Evolutionary conservation across 2,113 vertebrate species (phyloP).

Genomic region (Periophthalmus modestus): DNA sequence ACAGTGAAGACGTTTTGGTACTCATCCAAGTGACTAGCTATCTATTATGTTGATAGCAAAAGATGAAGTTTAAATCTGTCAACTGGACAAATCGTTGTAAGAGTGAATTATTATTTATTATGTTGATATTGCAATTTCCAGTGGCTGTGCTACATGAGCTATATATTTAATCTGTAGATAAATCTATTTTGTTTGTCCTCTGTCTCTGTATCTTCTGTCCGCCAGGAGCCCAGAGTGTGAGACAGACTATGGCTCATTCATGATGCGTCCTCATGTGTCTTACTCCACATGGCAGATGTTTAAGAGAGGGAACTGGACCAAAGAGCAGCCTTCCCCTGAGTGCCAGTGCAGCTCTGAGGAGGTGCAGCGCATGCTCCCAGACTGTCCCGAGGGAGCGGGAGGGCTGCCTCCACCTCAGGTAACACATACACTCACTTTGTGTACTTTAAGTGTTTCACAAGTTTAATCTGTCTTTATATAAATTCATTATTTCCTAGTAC

Average conservation of each 20-base stretch:
- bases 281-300: conserved; percentile 63
- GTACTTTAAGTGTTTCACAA: no score
- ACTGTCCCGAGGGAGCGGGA: conserved; percentile 82
- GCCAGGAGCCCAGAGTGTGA: conserved; percentile 55
- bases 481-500: no score
- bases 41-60: no score
- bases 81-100: no score
- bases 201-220: neutral
- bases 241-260: conserved; percentile 45
- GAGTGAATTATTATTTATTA: no score
- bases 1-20: no score
- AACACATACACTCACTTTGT: conserved; percentile 2
- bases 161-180: neutral
- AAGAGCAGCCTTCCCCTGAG: conserved; percentile 65
- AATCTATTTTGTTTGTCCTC: neutral
- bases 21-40: no score
- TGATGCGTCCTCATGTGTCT: conserved; percentile 55
- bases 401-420: conserved; percentile 87
- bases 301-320: conserved; percentile 79
- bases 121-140: no score
- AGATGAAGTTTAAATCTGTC: no score
- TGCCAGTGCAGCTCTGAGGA: conserved; percentile 83
- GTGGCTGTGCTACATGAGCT: no score
- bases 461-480: no score
- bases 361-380: conserved; percentile 81